phyloP scores from a whole-genome alignment of 1,140 invertebrate species.

The Brachionus koreanus region DNA sequence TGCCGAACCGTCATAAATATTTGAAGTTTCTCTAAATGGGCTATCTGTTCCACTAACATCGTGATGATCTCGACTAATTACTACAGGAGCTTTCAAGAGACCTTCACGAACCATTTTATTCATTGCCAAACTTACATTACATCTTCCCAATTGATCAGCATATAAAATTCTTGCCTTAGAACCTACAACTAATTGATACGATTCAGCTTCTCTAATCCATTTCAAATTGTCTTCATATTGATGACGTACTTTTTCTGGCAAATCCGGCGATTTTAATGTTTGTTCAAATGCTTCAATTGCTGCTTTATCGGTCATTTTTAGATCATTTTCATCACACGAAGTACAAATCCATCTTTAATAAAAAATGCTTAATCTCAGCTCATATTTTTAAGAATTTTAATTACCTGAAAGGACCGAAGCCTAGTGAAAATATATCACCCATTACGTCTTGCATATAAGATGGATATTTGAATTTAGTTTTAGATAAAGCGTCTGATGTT shows the following conservation, averaged over 20 bases:
- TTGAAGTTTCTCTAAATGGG: constrained; percentile 68
- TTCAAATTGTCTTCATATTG: constrained; percentile 66
- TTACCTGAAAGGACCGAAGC: constrained; percentile 67
- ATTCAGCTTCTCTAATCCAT: constrained; percentile 65
- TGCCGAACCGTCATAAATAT: constrained; percentile 67
- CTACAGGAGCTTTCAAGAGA: constrained; percentile 62
- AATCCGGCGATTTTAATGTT: constrained; percentile 51
- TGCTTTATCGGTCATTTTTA: constrained; percentile 64
- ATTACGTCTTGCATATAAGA: constrained; percentile 71
- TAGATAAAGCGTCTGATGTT: not conserved
- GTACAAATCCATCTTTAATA: constrained; percentile 66
- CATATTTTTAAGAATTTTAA: constrained; percentile 49
- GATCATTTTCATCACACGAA: constrained; percentile 62
- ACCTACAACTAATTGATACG: constrained; percentile 66
- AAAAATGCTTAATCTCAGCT: not conserved
- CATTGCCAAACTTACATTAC: constrained; percentile 55
- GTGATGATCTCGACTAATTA: constrained; percentile 68
- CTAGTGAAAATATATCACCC: constrained; percentile 70
- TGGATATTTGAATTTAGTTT: constrained; percentile 64
- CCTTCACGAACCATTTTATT: constrained; percentile 31
- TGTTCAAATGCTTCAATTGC: constrained; percentile 62
- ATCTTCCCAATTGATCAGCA: constrained; percentile 61
- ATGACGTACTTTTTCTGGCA: constrained; percentile 56
- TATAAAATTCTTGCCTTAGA: constrained; percentile 68
- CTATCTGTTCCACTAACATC: constrained; percentile 70